Base-by-base conservation (phyloP, 2,797 vertebrate genomes). In the Australoheros facetus region DNA sequence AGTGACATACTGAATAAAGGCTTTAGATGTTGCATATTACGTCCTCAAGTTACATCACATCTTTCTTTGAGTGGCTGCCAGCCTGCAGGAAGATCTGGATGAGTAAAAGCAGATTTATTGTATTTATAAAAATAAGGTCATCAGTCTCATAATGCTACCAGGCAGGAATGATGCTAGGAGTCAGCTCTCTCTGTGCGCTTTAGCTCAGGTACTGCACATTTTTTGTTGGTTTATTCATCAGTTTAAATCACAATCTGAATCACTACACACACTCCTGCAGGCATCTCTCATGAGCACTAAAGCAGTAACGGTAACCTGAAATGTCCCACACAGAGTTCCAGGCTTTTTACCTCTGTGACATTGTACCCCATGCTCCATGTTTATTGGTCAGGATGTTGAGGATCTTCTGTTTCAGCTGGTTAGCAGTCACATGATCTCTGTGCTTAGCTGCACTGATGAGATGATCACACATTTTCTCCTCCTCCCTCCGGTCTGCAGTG, bases 401-500 rank as follows among this genome's bases (percentile, higher is more conserved):
- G 92, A 99, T 99, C 95, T 99, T 99, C 91, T 99, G 98, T 81
- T 99, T 99, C 83, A 99, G 95, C 87, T 99, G 98, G 93, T 99
- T 99, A 14, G 98, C 98, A 0, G 98, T 99, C 82, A 99, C 98
- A 0, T 99, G 98, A 87, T 99, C 98, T 75, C 98, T 95, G 93
- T 99, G 98, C 82, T 99, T 99, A 2, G 98, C 98, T 0, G 98
- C 98, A 34, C 98, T 98, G 91, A 99, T 99, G 74, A 99, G 97
- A 75, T 99, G 98, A 85, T 99, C 98, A 34, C 98, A 99, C 98
- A 99, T 99, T 93, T 99, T 99, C 89, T 99, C 98, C 82, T 99
- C 98, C 78, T 99, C 98, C 82, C 97, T 95, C 66, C 98, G 95
- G 88, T 99, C 98, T 1, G 97, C 98, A 7, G 98, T 97, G 23